Conservation (phyloP, 2,113 vertebrate species). For the Oryzias celebensis region DNA sequence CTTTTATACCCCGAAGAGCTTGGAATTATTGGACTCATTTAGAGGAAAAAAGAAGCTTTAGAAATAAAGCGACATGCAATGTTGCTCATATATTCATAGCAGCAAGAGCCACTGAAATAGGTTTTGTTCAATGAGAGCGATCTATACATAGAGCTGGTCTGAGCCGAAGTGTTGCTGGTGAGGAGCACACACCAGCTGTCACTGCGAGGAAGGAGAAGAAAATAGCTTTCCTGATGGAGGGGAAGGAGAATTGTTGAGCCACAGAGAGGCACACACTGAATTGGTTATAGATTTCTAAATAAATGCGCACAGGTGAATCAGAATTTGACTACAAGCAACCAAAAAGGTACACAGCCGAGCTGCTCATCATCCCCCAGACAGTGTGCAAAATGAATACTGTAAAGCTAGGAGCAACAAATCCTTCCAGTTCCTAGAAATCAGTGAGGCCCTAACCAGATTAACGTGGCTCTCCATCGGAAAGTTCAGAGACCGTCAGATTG, state of each 20-base stretch:
- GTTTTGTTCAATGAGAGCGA: conserved; percentile 50
- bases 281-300: conserved; percentile 57
- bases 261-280: conserved; percentile 50
- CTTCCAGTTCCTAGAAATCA: conserved; percentile 51
- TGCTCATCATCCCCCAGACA: conserved; percentile 32
- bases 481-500: conserved; percentile 36
- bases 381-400: conserved; percentile 24
- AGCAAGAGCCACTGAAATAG: conserved; percentile 47
- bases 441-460: conserved; percentile 50
- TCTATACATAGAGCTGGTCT: conserved; percentile 70
- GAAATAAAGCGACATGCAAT: conserved; percentile 46
- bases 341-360: conserved; percentile 24
- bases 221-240: conserved; percentile 65
- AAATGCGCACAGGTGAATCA: conserved; percentile 50
- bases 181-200: conserved; percentile 70
- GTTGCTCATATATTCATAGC: conserved; percentile 63
- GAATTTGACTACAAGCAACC: conserved; percentile 51
- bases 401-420: conserved; percentile 44
- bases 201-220: conserved; percentile 61
- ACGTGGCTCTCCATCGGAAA: conserved; percentile 34
- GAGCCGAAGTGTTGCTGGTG: conserved; percentile 67
- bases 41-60: conserved; percentile 32
- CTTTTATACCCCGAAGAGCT: conserved; percentile 52
- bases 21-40: conserved; percentile 56
- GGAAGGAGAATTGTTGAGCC: conserved; percentile 40